A percentile compares a stretch with the other conserved stretches of the same genome.
These are phyloP conservation scores for Labeo calbasu DNA, from an alignment of 2,797 vertebrate genomes.

Conservation along the genomic window DNA sequence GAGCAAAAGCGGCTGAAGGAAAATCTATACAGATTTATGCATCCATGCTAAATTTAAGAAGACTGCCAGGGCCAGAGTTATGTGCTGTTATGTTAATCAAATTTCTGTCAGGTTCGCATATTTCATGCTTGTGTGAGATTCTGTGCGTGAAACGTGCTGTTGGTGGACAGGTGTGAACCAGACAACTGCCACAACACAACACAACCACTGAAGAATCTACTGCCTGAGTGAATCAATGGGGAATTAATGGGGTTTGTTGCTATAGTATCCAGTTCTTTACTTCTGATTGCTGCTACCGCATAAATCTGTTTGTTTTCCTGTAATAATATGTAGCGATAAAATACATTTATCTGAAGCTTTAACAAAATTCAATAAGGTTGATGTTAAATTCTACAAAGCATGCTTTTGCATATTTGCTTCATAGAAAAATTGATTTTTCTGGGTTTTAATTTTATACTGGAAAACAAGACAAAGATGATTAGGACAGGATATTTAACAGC, in stretches of 20 bases:
- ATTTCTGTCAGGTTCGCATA: constrained; percentile 31
- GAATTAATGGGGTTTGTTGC: constrained; percentile 16
- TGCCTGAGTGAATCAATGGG: constrained; percentile 12
- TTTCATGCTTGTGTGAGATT: constrained; percentile 29
- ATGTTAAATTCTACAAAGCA: not conserved
- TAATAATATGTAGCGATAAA: not conserved
- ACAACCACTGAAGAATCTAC: constrained; percentile 7
- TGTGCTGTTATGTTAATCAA: constrained; percentile 57
- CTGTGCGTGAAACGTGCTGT: constrained; percentile 15
- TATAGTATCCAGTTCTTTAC: constrained; percentile 1
- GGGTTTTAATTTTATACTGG: not conserved
- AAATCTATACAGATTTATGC: constrained; percentile 43
- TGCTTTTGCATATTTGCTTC: not conserved
- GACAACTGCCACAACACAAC: not conserved
- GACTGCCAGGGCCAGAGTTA: constrained; percentile 32
- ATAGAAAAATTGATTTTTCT: not conserved
- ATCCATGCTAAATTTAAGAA: constrained; percentile 31
- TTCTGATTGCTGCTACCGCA: constrained; percentile 40
- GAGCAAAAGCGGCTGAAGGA: constrained; percentile 4
- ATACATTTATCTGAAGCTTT: not conserved
- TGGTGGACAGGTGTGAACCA: constrained; percentile 42
- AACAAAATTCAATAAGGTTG: not conserved
- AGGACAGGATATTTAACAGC: not conserved
- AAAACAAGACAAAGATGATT: not conserved
- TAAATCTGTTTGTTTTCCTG: constrained; percentile 50